These are phyloP conservation scores for Dicrostonyx torquatus DNA, from an alignment of 2,797 vertebrate species.

Conservation along the genomic window DNA sequence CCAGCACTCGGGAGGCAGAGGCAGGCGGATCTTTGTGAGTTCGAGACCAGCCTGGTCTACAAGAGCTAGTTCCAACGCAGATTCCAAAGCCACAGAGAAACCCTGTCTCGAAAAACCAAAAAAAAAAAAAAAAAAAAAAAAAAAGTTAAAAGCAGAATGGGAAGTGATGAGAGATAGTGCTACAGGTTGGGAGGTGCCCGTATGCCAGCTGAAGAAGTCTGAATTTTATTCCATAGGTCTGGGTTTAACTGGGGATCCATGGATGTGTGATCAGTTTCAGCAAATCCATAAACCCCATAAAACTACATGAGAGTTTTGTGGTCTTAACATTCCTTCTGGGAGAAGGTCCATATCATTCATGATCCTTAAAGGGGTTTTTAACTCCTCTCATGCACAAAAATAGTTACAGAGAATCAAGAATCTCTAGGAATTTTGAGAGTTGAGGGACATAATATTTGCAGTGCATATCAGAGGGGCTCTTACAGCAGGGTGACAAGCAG, in stretches of 20 bases:
- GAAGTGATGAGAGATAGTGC: not conserved
- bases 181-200: not conserved
- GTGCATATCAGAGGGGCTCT: not conserved
- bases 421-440: not conserved
- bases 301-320: not conserved
- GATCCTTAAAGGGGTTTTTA: conserved; percentile 9
- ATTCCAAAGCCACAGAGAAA: too few species aligned
- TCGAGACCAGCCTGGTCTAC: too few species aligned
- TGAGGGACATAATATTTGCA: not conserved
- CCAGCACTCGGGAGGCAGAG: too few species aligned
- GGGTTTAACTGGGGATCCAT: not conserved
- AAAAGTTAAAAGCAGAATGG: not conserved
- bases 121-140: too few species aligned
- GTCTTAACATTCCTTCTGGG: not conserved
- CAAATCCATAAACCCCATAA: not conserved
- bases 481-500: not conserved
- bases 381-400: not conserved
- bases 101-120: too few species aligned
- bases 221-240: not conserved
- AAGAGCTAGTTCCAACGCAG: too few species aligned
- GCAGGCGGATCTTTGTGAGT: too few species aligned
- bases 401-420: not conserved
- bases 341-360: conserved; percentile 26
- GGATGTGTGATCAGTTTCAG: not conserved
- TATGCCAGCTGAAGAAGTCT: not conserved